Conservation (phyloP, 2,797 vertebrate species). For the Apogon hyalosoma region DNA sequence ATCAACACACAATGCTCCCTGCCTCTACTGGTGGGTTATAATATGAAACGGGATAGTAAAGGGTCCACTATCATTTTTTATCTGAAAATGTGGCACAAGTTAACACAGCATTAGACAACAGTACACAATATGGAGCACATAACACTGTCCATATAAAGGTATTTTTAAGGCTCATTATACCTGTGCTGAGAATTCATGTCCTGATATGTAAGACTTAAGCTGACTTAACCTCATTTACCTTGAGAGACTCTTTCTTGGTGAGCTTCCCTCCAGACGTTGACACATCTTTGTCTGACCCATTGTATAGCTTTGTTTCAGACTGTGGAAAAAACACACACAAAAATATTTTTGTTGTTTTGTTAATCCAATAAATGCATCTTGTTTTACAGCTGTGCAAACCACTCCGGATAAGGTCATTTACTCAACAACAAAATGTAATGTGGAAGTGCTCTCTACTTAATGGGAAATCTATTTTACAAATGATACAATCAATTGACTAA, state of each 20-base stretch:
- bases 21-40: background rate
- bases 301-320: slow-evolving; percentile 98
- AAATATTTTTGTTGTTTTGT: background rate
- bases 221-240: slow-evolving; percentile 82
- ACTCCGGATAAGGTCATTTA: background rate
- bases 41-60: background rate
- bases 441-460: slow-evolving; percentile 5
- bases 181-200: slow-evolving; percentile 11
- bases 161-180: slow-evolving; percentile 13
- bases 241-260: slow-evolving; percentile 99
- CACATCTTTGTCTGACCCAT: slow-evolving; percentile 97
- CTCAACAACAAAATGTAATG: slow-evolving; percentile 5
- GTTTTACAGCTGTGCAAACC: slow-evolving; percentile 4
- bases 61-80: background rate
- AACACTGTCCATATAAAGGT: background rate
- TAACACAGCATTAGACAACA: background rate
- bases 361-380: background rate
- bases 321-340: slow-evolving; percentile 72
- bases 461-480: slow-evolving; percentile 9
- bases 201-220: slow-evolving; percentile 27
- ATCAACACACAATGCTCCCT: background rate
- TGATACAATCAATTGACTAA: slow-evolving; percentile 1
- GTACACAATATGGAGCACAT: background rate
- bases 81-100: background rate
- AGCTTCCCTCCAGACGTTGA: slow-evolving; percentile 92